Evolutionary conservation across 1,140 invertebrate species (phyloP), one percentile per base, ranked within the genome.

Genomic region (Pollicipes pollicipes): DNA sequence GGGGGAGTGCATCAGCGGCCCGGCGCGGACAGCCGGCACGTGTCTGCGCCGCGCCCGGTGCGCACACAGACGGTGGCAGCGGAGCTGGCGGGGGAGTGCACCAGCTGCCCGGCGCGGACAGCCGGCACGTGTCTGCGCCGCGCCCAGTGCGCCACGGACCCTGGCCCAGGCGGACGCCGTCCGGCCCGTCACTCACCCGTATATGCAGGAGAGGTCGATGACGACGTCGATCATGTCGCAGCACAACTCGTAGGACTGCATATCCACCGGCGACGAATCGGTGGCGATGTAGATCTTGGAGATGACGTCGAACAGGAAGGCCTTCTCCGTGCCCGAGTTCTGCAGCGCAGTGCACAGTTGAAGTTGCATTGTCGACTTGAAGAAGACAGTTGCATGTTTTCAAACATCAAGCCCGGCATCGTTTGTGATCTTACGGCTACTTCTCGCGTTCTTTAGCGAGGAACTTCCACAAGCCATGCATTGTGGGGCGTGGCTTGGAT

Each of bases 201-300:
- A 99, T 81, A 99, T 99, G 81, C 91, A 93, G 16, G 95, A 98
- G 45, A 99, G 88, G 83, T 99, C 97, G 74, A 98, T 96, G 72
- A 98, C 94, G 71, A 99, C 95, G 85, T 99, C 97, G 75, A 99
- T 98, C 96, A 99, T 99, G 83, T 99, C 97, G 85, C 97, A 99
- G 82, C 96, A 99, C 3, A 99, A 82, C 81, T 99, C 97, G 78
- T 98, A 99, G 78, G 91, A 95, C 82, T 98, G 95, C 96, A 99
- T 99, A 80, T 99, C 97, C n/a, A 99, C 96, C 24, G 95, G 96
- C 28, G 93, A 94, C 73, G 92, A 95, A 81, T 99, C 97, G 2
- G 97, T 99, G 29, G 97, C 97, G 76, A 99, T 97, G 80, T 99
- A 99, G 73, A 99, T 99, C 83, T 99, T 99, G 73, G 83, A 85